A percentile compares a stretch with the other conserved stretches of the same genome.
Conservation (phyloP, 2,113 vertebrate genomes). For the Mystacornis crossleyi region DNA sequence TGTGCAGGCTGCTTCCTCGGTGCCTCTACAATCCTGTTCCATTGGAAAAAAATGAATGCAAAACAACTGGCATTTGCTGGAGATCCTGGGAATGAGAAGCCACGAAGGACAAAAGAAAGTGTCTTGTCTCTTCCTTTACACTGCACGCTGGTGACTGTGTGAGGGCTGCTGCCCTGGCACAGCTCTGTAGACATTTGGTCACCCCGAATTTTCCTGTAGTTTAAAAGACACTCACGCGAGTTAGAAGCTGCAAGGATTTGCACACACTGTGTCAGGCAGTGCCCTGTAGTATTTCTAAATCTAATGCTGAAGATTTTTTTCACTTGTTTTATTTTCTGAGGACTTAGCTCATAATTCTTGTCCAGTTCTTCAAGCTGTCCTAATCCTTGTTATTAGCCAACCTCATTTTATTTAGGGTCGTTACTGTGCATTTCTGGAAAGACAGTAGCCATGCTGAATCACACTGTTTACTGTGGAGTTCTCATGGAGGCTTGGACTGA, state of each 20-base stretch:
- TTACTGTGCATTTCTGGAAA: background rate
- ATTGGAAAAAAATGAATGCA: background rate
- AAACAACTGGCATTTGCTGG: background rate
- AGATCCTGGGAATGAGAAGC: background rate
- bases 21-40: background rate
- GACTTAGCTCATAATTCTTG: background rate
- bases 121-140: background rate
- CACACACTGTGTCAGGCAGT: background rate
- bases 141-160: background rate
- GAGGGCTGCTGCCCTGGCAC: background rate
- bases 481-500: background rate
- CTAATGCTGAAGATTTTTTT: background rate
- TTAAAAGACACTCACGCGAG: rapidly evolving
- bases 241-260: background rate
- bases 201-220: background rate
- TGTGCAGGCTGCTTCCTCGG: background rate
- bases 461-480: background rate
- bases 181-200: background rate
- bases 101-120: background rate
- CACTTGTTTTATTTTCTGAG: background rate
- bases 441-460: background rate
- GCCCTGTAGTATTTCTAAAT: background rate
- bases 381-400: background rate
- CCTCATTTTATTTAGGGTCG: background rate
- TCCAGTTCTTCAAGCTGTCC: background rate